Base-by-base conservation (phyloP, 2,888 invertebrate species). In the Scaptodrosophila latifasciaeformis region DNA sequence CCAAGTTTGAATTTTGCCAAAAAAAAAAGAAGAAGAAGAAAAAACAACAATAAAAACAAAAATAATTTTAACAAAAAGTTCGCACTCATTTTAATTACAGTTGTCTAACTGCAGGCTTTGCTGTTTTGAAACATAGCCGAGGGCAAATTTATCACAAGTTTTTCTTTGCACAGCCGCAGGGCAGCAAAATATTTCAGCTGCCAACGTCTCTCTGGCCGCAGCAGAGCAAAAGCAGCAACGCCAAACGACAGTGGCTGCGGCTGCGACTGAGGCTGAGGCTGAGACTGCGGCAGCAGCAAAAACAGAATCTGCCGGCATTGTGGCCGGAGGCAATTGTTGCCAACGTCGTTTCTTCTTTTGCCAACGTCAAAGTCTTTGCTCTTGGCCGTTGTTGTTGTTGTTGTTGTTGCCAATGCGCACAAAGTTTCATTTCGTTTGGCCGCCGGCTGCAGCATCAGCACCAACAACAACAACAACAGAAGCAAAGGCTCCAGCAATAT, bases 121-220 rank as follows among this genome's bases (percentile, higher is more conserved):
- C 71, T 82, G 83, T 81, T 84, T 84, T 83, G 82, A 83, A 81
- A 82, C 81, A 70, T 53, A 29, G 49, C 83, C 56, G n/a, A 40
- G 12, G 74, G 83, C 70, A 60, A 82, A 83, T 84, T 84, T 83
- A 84, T 83, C 84, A 84, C 83, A 83, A 83, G 84, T 84, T 83
- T 84, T 84, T 83, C 84, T 83, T 83, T 83, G 80, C 72, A 66
- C 65, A 44, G 79, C 83, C 69, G 47, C 15, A 15, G 55, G 84
- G 55, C 68, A 66, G 65, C 66, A 77, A 82, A 82, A 83, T 84
- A 82, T 83, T 78, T 74, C 70, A 68, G 77, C 71, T 68, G 67
- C 62, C 56, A 54, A 57, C 63, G 24, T 24, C 40, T 21, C 42
- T 31, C 24, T 50, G 64, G n/a, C n/a, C n/a, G n/a, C n/a, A n/a